These are phyloP conservation scores for Coregonus sp. DNA, from an alignment of 2,797 vertebrate genomes.

Conservation along the genomic window DNA sequence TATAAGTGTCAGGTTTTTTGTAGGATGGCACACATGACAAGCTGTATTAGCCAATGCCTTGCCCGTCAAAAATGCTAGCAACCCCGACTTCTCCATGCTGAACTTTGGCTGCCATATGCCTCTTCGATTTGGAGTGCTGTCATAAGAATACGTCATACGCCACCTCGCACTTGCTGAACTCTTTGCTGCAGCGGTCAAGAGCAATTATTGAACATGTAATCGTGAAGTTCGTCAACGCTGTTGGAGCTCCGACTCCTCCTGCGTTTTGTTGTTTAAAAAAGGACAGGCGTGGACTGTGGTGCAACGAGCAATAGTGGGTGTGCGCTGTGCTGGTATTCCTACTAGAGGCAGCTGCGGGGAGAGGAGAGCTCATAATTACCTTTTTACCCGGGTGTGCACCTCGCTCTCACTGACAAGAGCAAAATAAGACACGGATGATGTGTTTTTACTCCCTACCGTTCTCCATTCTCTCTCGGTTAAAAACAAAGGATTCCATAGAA, in stretches of 20 bases:
- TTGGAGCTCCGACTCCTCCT: slow-evolving; percentile 36
- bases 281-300: slow-evolving; percentile 38
- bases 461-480: slow-evolving; percentile 54
- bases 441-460: slow-evolving; percentile 47
- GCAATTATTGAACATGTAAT: slow-evolving; percentile 46
- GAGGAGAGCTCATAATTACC: slow-evolving; percentile 22
- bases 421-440: slow-evolving; percentile 43
- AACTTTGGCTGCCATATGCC: slow-evolving; percentile 17
- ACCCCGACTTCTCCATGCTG: background rate
- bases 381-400: slow-evolving; percentile 17
- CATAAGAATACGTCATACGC: slow-evolving; percentile 8
- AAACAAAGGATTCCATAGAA: slow-evolving; percentile 34
- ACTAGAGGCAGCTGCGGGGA: slow-evolving; percentile 15
- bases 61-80: background rate
- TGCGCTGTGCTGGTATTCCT: slow-evolving; percentile 32
- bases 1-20: background rate
- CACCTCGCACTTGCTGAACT: slow-evolving; percentile 18
- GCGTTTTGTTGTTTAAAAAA: slow-evolving; percentile 25
- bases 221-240: slow-evolving; percentile 19
- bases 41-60: background rate
- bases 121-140: slow-evolving; percentile 3
- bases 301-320: slow-evolving; percentile 45
- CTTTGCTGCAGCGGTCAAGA: slow-evolving; percentile 29
- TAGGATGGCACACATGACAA: background rate
- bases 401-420: slow-evolving; percentile 18